Percentiles rank a stretch among this genome's conserved stretches.
phyloP scores from a whole-genome alignment of 2,113 vertebrate genomes.

The Lipotes vexillifer region DNA sequence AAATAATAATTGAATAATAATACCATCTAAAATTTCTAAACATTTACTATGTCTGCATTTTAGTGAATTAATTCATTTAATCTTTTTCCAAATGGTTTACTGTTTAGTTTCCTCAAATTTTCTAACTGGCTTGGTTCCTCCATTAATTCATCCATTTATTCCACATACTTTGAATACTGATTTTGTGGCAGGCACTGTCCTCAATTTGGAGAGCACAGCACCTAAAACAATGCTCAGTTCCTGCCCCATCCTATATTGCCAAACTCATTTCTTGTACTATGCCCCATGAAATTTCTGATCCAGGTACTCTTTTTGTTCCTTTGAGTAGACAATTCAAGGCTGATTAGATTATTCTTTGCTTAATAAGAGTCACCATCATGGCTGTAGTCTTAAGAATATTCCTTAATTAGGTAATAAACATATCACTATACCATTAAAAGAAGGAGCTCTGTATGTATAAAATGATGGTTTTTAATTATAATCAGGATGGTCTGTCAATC shows the following conservation, averaged over 20 bases:
- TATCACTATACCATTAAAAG: conserved; percentile 49
- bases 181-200: neutral
- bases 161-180: neutral
- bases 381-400: conserved; percentile 44
- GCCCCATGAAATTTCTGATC: neutral
- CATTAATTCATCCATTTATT: neutral
- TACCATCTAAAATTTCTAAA: neutral
- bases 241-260: neutral
- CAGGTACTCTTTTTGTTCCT: neutral
- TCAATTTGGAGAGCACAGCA: neutral
- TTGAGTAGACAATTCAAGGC: neutral
- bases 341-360: conserved; percentile 41
- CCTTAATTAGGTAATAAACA: conserved; percentile 57
- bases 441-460: conserved; percentile 43
- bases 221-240: neutral
- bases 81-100: neutral
- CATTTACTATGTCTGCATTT: neutral
- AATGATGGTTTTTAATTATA: conserved; percentile 76
- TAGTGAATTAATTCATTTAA: neutral
- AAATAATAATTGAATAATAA: neutral
- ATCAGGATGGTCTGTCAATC: conserved; percentile 64
- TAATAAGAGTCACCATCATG: neutral
- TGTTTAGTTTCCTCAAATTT: neutral
- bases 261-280: neutral
- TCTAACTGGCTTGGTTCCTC: neutral